Percentiles rank a stretch among this genome's conserved stretches.
These are phyloP conservation scores for Microplitis deprimator DNA, from an alignment of 2,888 invertebrate genomes.

Conservation along the genomic window DNA sequence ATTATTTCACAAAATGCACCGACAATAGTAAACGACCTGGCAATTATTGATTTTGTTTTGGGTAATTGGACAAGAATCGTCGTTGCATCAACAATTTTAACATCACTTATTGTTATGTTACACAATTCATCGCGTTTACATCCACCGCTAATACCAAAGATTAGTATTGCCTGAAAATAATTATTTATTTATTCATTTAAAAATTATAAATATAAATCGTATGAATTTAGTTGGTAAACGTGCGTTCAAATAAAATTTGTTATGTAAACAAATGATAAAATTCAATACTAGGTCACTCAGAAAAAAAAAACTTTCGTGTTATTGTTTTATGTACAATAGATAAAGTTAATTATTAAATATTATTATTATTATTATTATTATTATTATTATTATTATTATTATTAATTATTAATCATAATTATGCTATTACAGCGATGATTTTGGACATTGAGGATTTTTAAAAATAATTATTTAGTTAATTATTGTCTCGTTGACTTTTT, in stretches of 20 bases:
- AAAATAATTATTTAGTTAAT: constrained; percentile 13
- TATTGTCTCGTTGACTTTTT: neutral
- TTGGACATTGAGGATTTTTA: constrained; percentile 46
- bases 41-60: neutral
- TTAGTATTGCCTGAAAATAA: neutral
- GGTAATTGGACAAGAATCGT: neutral
- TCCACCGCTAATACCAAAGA: neutral
- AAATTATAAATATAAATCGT: constrained; percentile 36
- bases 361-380: neutral
- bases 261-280: constrained; percentile 55
- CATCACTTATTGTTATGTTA: neutral
- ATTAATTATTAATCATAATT: constrained; percentile 52
- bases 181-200: neutral
- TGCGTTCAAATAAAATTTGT: constrained; percentile 64
- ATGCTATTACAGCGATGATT: constrained; percentile 61
- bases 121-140: neutral
- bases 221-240: constrained; percentile 62
- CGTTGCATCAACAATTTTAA: neutral
- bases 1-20: no score
- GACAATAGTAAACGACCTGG: neutral
- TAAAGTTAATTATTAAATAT: constrained; percentile 49
- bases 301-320: constrained; percentile 62
- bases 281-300: constrained; percentile 57
- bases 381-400: neutral
- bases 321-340: constrained; percentile 65